Base-by-base conservation (phyloP, 2,113 vertebrate species). In the Leptodactylus fuscus region DNA sequence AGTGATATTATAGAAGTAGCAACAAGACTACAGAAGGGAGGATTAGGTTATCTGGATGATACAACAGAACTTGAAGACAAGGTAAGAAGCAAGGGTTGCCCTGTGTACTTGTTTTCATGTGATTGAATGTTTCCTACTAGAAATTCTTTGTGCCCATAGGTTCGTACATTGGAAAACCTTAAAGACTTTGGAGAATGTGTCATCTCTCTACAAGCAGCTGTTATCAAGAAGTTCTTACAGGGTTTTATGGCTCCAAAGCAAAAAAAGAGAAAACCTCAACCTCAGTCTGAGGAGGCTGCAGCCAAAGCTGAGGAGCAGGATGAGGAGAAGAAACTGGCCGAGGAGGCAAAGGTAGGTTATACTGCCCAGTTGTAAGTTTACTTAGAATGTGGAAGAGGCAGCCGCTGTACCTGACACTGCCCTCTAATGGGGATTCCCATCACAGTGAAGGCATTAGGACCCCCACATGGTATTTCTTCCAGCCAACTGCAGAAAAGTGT, bases 201-300 rank as follows among this genome's bases (percentile, higher is more conserved):
- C 89, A 96, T 98, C 89, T 94, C 95, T 0, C 94, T 99, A 81
- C 97, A 99, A 87, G 96, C 95, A 84, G 95, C 96, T 48, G 95
- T 99, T 16, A 96, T 99, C 90, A 97, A 98, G 90, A 99, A 99
- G 91, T 99, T 98, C 90, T 93, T 99, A 73, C 98, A 99, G 91
- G 98, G 98, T 62, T 99, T 99, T 92, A 99, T 99, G 98, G 98
- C 97, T 74, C 98, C 97, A 44, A 99, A 98, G 87, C 97, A 99
- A 90, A 98, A 96, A 93, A 98, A 95, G 89, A 96, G 92, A 87
- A 97, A 95, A 92, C 1, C 13, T 65, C 20, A 55, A 92, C 29
- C 32, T 32, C 20, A 58, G 4, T 94, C 91, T 18, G 97, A 96
- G 5, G 97, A 97, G 83, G 94, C 94, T 62, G 38, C 90, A 74